Base-by-base conservation (phyloP, 2,113 vertebrate genomes). In the Cyanoramphus novaezelandiae region DNA sequence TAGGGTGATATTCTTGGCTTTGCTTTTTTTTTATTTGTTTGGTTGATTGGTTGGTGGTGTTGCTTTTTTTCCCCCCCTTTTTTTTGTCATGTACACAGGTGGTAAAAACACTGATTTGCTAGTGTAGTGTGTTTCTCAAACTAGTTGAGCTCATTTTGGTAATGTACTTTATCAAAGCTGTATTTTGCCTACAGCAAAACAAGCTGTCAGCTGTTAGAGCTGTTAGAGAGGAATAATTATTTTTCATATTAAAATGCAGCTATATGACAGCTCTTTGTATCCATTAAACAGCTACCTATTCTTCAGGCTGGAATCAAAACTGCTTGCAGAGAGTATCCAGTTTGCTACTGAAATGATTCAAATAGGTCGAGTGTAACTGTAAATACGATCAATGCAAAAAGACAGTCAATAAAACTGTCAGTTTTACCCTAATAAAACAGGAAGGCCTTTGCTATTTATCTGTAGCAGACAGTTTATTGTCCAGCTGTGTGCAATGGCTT, bases 321-420 rank as follows among this genome's bases (percentile, higher is more conserved):
- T 70, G n/a, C 65, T 91, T 82, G 84, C 88, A 89, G 57, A 87
- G 44, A 84, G 8, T 39, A 78, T 44, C 47, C 83, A 84, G 86
- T 35, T 88, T 86, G 28, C 76, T 79, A 64, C 55, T 41, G 52
- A 96, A 92, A 81, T 65, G 6, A 62, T 88, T 94, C 76, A 82
- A 93, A 68, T 50, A 81, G 52, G 49, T 79, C 0, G 5, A 90
- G 65, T 69, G 57, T 47, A 88, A 90, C 62, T 80, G 67, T 74
- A 89, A 93, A 93, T 70, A 84, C 4, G 81, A 94, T 83, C 41
- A 79, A 79, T 89, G 91, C 92, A 93, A 92, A 92, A 87, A 84
- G 81, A 78, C 93, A 92, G 88, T 63, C 90, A 84, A 87, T 96
- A 95, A 94, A 96, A 59, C 53, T 67, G 83, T 41, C 77, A 62